Evolutionary conservation across 2,888 invertebrate species (phyloP).

Genomic region (Petrophora chlorosata): DNA sequence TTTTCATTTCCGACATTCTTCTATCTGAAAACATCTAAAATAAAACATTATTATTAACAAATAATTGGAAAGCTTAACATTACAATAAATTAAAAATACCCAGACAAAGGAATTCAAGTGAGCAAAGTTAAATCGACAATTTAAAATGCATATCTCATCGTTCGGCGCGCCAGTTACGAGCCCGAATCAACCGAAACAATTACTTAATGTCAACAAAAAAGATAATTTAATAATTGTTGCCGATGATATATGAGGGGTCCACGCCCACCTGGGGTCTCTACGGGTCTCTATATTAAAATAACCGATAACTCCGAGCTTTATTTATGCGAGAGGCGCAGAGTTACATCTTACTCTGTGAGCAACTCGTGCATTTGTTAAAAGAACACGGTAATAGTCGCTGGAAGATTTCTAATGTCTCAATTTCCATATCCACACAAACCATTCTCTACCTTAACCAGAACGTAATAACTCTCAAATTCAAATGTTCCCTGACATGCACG

Average conservation of each 20-base stretch:
- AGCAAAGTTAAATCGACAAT: slow-evolving; percentile 59
- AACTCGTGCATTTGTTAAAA: slow-evolving; percentile 80
- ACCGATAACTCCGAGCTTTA: slow-evolving; percentile 72
- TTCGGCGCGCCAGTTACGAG: slow-evolving; percentile 64
- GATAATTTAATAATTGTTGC: slow-evolving; percentile 83
- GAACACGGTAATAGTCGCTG: slow-evolving; percentile 81
- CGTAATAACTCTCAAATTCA: slow-evolving; percentile 42
- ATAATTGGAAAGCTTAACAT: slow-evolving; percentile 19
- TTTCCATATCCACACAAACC: slow-evolving; percentile 50
- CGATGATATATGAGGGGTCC: slow-evolving; percentile 76
- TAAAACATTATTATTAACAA: slow-evolving; percentile 6
- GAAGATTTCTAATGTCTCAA: slow-evolving; percentile 83
- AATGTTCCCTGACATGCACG: slow-evolving; percentile 55
- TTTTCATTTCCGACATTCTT: no score
- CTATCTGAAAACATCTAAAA: slow-evolving; percentile 13
- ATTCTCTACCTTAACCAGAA: slow-evolving; percentile 46
- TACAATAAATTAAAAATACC: slow-evolving; percentile 46
- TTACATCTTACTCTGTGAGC: slow-evolving; percentile 78
- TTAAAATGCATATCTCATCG: slow-evolving; percentile 69
- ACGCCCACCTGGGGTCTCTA: slow-evolving; percentile 76
- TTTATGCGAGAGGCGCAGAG: slow-evolving; percentile 76
- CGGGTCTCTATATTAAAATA: slow-evolving; percentile 75
- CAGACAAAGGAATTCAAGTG: slow-evolving; percentile 58
- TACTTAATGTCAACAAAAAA: slow-evolving; percentile 83
- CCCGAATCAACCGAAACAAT: slow-evolving; percentile 71